Evolutionary conservation across 2,113 vertebrate genomes (phyloP), one percentile per base, ranked within the genome.

Genomic region (Xiphophorus hellerii): DNA sequence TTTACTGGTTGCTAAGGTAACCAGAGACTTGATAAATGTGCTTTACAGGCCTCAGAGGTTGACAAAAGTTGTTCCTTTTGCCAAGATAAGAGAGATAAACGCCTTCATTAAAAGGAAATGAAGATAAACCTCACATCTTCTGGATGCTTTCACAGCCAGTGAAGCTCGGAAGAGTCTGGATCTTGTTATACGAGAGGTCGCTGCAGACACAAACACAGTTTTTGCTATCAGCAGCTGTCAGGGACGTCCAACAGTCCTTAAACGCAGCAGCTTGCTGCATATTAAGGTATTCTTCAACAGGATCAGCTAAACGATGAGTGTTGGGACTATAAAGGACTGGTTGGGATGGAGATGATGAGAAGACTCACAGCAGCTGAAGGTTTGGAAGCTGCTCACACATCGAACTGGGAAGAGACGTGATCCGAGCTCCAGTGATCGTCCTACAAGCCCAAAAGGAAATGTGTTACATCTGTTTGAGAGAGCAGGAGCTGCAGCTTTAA

Each of bases 281-380:
- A 58, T 58, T 8, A 58, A n/a, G 25, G 22, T 54, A 7, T n/a
- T 22, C 51, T 54, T 54, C 42, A 44, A 44, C 42, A 44, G 42
- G 42, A 14, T 44, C 15, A 5, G 13, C 42, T 17, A 17, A 44
- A 44, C 14, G 42, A 75, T 37, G 66, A 30, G n/a, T 33, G 44
- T 42, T 9, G 44, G 29, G 20, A 8, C 44, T 20, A 48, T 5
- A 20, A 20, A 20, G 44, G 44, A 20, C 44, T 20, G 14, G 44
- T 17, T 48, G 20, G 63, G 22, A 1, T 5, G 25, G 64, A 27
- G 35, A 15, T 37, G 39, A 5, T 51, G 3, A 76, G 13, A 48
- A 30, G 61, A 97, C 97, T 77, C 90, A 99, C 97, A 99, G 93
- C 77, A 97, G 92, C 94, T 96, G 96, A 60, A 98, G 95, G 91